A percentile compares a stretch with the other conserved stretches of the same genome.
These are phyloP conservation scores for Biston stratarius DNA, from an alignment of 2,888 invertebrate species.

Conservation along the genomic window DNA sequence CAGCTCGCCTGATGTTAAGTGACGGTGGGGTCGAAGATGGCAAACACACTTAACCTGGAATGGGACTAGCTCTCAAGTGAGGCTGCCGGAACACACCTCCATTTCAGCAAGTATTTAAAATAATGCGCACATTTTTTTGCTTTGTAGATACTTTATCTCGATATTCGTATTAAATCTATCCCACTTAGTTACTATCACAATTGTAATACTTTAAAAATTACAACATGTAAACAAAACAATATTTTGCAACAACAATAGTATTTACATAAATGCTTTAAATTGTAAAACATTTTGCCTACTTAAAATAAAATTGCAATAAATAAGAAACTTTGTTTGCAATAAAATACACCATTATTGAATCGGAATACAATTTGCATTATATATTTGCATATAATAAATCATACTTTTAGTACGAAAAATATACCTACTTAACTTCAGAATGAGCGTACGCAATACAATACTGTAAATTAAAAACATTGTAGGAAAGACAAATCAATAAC, in stretches of 20 bases:
- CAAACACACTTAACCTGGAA: no score
- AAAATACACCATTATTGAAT: background rate
- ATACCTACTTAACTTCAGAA: slow-evolving; percentile 1
- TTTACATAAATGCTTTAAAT: slow-evolving; percentile 28
- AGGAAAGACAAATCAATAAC: background rate
- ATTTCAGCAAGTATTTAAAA: no score
- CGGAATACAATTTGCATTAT: background rate
- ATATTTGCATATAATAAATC: background rate
- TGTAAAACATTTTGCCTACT: slow-evolving; percentile 63
- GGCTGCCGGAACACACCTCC: no score
- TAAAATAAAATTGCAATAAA: slow-evolving; percentile 57
- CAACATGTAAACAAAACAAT: slow-evolving; percentile 41
- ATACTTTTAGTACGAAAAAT: background rate
- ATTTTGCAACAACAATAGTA: no score
- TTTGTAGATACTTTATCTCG: slow-evolving; percentile 4
- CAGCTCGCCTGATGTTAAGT: no score
- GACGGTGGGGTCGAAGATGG: no score
- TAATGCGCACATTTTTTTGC: background rate
- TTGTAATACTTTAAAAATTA: slow-evolving; percentile 36
- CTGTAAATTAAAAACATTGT: background rate
- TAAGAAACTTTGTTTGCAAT: slow-evolving; percentile 10
- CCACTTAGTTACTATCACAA: slow-evolving; percentile 41
- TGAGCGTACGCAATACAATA: slow-evolving; percentile 2
- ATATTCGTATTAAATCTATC: slow-evolving; percentile 35
- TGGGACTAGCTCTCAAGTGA: no score